Evolutionary conservation across 2,888 invertebrate genomes (phyloP).

Genomic region (Lamellibrachia satsuma): DNA sequence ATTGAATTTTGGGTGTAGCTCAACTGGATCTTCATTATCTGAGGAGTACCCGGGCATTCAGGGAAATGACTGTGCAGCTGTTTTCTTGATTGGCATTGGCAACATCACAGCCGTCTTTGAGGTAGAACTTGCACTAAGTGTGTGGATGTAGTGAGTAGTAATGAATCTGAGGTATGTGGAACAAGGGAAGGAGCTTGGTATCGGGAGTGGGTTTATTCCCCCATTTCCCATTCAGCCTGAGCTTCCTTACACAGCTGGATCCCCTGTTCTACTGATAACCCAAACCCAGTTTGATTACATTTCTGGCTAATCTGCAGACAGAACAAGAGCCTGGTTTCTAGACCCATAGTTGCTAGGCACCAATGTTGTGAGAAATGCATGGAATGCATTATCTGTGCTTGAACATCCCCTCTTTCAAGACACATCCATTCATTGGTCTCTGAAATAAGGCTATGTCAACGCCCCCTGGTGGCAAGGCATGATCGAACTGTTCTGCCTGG

Average conservation of each 20-base stretch:
- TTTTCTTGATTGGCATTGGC: no score
- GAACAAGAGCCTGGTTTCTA: constrained; percentile 12
- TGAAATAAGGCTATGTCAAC: background rate
- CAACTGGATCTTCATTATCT: background rate
- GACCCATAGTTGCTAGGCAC: background rate
- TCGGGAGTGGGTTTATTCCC: background rate
- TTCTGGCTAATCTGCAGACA: background rate
- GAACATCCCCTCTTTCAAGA: background rate
- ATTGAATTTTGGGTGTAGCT: background rate
- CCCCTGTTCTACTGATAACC: background rate
- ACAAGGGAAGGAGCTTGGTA: background rate
- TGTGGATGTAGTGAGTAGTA: no score
- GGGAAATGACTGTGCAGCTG: background rate
- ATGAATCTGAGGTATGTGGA: no score
- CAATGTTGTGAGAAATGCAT: background rate
- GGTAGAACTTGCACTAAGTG: background rate
- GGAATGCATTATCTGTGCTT: constrained; percentile 3
- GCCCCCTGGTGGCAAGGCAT: constrained; percentile 1
- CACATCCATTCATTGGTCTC: background rate
- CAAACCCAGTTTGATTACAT: background rate
- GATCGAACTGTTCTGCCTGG: background rate
- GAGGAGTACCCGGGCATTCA: background rate
- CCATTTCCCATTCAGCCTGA: background rate
- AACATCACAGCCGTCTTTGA: background rate
- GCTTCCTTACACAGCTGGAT: background rate